These are phyloP conservation scores for Oreohelix idahoensis DNA, from an alignment of 1,140 invertebrate species.

Conservation along the genomic window DNA sequence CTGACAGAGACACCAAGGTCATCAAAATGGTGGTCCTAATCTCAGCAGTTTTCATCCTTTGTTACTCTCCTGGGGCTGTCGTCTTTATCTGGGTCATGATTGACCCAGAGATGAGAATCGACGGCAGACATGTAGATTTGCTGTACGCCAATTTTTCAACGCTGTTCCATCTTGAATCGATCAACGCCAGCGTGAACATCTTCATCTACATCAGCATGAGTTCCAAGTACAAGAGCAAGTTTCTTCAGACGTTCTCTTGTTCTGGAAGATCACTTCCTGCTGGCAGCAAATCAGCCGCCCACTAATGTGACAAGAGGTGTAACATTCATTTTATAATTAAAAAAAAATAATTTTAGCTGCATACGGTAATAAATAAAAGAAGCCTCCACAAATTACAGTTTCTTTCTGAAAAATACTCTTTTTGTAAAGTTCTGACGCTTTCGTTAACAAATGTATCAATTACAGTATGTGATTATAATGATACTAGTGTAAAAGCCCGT, in stretches of 20 bases:
- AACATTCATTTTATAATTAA: too few relatives aligned
- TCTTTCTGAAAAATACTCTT: too few relatives aligned
- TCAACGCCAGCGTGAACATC: constrained; percentile 3
- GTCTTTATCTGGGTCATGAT: constrained; percentile 9
- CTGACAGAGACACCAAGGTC: neutral
- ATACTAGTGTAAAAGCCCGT: too few relatives aligned
- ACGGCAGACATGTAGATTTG: neutral
- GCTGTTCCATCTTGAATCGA: neutral
- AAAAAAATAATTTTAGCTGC: too few relatives aligned
- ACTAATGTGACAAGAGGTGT: neutral
- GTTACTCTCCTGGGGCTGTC: constrained; percentile 1
- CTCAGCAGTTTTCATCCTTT: constrained; percentile 15
- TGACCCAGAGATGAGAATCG: constrained; percentile 13
- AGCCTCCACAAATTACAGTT: too few relatives aligned
- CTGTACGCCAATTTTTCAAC: neutral
- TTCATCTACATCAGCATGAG: constrained; percentile 12
- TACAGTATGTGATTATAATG: too few relatives aligned
- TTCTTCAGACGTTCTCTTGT: neutral
- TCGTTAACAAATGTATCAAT: too few relatives aligned
- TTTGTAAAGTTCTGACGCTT: too few relatives aligned
- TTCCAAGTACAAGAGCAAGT: constrained; percentile 1
- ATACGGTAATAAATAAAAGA: too few relatives aligned
- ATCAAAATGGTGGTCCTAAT: constrained; percentile 26
- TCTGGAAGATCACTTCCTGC: neutral
- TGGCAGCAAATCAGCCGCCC: neutral